phyloP scores from a whole-genome alignment of 2,113 vertebrate genomes.

The Nesogale talazaci region DNA sequence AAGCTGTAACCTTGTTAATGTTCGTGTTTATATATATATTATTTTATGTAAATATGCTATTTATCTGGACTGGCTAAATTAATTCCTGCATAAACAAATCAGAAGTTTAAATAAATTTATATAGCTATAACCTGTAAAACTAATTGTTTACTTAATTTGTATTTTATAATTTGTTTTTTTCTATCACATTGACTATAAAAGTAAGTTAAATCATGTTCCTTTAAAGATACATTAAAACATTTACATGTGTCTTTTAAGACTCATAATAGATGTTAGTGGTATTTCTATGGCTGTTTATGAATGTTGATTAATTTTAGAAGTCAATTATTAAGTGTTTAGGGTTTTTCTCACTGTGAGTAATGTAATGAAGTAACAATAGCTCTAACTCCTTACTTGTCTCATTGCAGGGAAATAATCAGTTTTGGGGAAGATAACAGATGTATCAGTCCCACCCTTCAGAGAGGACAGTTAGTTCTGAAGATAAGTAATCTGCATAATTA shows the following conservation, averaged over 20 bases:
- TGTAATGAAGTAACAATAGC: neutral
- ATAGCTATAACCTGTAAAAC: slow-evolving; percentile 43
- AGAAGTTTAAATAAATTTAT: slow-evolving; percentile 57
- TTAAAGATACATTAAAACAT: slow-evolving; percentile 7
- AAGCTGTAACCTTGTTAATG: slow-evolving; percentile 48
- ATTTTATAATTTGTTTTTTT: slow-evolving; percentile 56
- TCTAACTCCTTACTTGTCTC: neutral
- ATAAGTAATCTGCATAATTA: neutral
- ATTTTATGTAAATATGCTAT: slow-evolving; percentile 64
- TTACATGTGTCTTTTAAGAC: neutral
- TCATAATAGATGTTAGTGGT: neutral
- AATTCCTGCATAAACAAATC: slow-evolving; percentile 40
- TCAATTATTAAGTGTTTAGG: neutral
- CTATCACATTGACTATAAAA: slow-evolving; percentile 45
- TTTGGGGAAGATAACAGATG: neutral
- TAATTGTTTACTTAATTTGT: neutral
- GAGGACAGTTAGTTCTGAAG: neutral
- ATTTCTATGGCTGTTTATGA: neutral
- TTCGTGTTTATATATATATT: slow-evolving; percentile 58
- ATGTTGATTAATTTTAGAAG: neutral
- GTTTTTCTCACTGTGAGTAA: neutral
- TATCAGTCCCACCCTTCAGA: neutral
- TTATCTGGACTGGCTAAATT: slow-evolving; percentile 43
- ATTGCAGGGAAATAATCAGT: neutral
- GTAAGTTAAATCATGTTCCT: slow-evolving; percentile 34